Base-by-base conservation (phyloP, 1,140 invertebrate genomes). In the Drosophila parvula region DNA sequence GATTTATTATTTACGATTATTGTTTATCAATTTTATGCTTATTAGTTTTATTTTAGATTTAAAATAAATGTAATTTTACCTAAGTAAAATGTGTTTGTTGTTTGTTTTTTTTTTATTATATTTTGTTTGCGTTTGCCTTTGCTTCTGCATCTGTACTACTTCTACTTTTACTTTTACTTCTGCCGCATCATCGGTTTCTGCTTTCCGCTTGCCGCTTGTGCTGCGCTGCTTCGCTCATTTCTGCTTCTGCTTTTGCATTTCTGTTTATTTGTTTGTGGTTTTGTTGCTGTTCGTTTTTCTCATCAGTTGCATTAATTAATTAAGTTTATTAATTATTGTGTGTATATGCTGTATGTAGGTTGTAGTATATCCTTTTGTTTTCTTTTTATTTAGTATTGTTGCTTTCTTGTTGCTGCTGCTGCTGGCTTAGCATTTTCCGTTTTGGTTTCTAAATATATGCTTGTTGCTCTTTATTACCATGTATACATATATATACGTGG, bases 31-130 rank as follows among this genome's bases (percentile, higher is more conserved):
- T 48, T 58, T 64, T 74, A 76, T 48, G 48, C 74, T 76, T 67
- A 67, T 59, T 68, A 58, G 70, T 75, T 75, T 70, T 75, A 75
- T 56, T 75, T 65, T 75, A 75, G 38, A 64, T 67, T 76, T 76
- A 59, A 76, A 67, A 76, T 76, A 76, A 76, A 55, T 76, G 67
- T 76, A 76, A 76, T 67, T 67, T 76, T 76, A 71, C 68, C 68
- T 71, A 58, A 41, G 68, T 71, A 71, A 71, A 71, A 70, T 70
- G 43, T 67, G 56, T 51, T 44, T 43, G 22, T 22, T 22, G 22
- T 3, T 30, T n/a, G n/a, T n/a, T 56, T 63, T 22, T 67, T 48
- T 64, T 36, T 62, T 45, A 45, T 71, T 73, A 38, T 61, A 62
- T 22, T 71, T 71, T 34, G 18, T 58, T 50, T 69, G 34, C 63